Evolutionary conservation across 2,888 invertebrate genomes (phyloP).

Genomic region (Dioctria linearis): DNA sequence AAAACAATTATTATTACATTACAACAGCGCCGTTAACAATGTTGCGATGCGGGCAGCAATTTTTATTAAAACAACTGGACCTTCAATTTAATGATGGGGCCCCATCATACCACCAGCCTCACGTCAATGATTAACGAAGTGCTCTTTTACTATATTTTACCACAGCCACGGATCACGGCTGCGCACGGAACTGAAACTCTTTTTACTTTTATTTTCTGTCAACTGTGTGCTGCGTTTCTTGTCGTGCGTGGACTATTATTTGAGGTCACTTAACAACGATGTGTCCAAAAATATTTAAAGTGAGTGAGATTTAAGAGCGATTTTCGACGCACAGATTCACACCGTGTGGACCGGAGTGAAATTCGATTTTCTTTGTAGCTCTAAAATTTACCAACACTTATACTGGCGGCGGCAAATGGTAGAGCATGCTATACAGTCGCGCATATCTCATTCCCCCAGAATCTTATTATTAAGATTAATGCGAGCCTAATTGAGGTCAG

Average conservation of each 20-base stretch:
- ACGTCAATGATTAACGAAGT: neutral
- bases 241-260: neutral
- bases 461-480: slow-evolving; percentile 20
- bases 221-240: neutral
- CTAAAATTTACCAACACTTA: neutral
- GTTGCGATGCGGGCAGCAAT: too few relatives aligned
- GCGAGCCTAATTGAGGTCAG: slow-evolving; percentile 39
- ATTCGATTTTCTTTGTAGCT: neutral
- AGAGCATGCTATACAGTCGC: neutral
- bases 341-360: neutral
- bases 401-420: neutral
- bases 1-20: too few relatives aligned
- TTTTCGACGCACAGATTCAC: neutral
- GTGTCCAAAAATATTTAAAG: neutral
- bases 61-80: too few relatives aligned
- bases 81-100: too few relatives aligned
- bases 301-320: neutral
- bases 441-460: neutral
- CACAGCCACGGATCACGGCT: too few relatives aligned
- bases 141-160: too few relatives aligned
- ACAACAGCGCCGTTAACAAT: too few relatives aligned
- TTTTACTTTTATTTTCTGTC: too few relatives aligned
- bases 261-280: neutral
- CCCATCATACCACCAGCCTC: neutral
- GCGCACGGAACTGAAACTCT: too few relatives aligned